Percentiles rank a stretch among this genome's conserved stretches.
These are phyloP conservation scores for Octodon degus DNA, from an alignment of 2,113 vertebrate genomes.

Conservation along the genomic window DNA sequence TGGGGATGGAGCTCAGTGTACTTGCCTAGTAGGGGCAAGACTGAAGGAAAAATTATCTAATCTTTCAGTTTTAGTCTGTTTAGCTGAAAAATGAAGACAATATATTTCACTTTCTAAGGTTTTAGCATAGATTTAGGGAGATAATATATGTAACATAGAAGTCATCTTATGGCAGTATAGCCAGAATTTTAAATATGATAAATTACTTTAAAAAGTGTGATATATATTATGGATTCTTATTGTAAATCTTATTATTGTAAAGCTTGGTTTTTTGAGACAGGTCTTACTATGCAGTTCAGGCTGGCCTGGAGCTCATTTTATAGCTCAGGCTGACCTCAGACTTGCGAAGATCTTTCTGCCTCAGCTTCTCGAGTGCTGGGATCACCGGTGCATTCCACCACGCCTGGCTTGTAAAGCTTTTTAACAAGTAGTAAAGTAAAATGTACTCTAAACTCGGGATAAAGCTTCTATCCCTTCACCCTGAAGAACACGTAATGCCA, in stretches of 20 bases:
- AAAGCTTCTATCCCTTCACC: slow-evolving; percentile 37
- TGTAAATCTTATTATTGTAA: slow-evolving; percentile 41
- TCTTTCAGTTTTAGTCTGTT: slow-evolving; percentile 53
- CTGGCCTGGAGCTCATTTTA: too few species aligned
- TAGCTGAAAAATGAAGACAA: slow-evolving; percentile 57
- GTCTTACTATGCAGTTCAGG: too few species aligned
- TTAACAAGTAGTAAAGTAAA: slow-evolving; percentile 34
- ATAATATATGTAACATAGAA: slow-evolving; percentile 49
- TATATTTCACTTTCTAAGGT: background rate
- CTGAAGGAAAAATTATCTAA: background rate
- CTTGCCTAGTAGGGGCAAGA: background rate
- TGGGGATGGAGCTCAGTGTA: background rate
- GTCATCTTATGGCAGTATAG: background rate
- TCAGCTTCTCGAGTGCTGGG: too few species aligned
- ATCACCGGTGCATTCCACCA: too few species aligned
- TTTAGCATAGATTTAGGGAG: slow-evolving; percentile 38
- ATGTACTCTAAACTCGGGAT: slow-evolving; percentile 14
- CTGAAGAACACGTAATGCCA: background rate
- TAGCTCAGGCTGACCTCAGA: too few species aligned
- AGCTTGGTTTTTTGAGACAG: background rate
- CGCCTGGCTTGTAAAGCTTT: background rate
- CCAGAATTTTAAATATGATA: background rate
- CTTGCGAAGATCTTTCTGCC: too few species aligned
- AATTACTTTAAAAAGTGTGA: background rate
- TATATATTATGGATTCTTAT: background rate